Base-by-base conservation (phyloP, 64 coral and sea anemone species). In the Pocillopora verrucosa region DNA sequence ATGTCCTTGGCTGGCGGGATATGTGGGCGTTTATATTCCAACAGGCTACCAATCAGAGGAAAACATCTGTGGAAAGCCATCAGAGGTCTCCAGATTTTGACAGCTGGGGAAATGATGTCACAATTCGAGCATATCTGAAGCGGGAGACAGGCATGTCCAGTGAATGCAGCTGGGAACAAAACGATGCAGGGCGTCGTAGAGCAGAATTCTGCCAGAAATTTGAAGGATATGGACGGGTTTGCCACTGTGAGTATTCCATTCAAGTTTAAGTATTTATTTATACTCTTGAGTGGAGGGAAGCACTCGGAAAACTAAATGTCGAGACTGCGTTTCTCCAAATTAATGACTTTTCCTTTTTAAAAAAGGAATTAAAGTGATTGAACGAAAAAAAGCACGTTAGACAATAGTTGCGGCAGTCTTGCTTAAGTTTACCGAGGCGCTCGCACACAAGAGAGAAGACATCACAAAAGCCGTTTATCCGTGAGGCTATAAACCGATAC, bases 1-100 rank as follows among this genome's bases (percentile, higher is more conserved):
- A 77, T 34, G 56, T 22, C 13, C 34, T 95, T 12, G 36, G 83
- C 30, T 95, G 94, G 94, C 72, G 94, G 62, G 94, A 95, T 56
- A 92, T 78, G 65, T 95, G 94, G 94, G 78, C 90, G 10, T 92
- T 95, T 69, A 87, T 92, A 14, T 87, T 89, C 11, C 89, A 95
- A 57, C 72, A 85, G 68, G 59, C 76, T 76, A 83, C 62, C 24
- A 51, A 51, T 9, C 26, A 81, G 5, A 56, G 75, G 9, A 80
- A 83, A 11, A 20, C 83, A 20, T 75, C 85, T 22, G 85, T 90
- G 1, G 94, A 95, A 37, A 90, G 86, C 11, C 83, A 92, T 51
- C 94, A 92, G 58, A 83, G 60, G 22, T 84, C 79, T 20, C 61
- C 89, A 3, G 76, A 88, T 4, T 65, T 67, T 11, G 76, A 95